Base-by-base conservation (phyloP, 2,888 invertebrate genomes). In the Deilephila porcellus region DNA sequence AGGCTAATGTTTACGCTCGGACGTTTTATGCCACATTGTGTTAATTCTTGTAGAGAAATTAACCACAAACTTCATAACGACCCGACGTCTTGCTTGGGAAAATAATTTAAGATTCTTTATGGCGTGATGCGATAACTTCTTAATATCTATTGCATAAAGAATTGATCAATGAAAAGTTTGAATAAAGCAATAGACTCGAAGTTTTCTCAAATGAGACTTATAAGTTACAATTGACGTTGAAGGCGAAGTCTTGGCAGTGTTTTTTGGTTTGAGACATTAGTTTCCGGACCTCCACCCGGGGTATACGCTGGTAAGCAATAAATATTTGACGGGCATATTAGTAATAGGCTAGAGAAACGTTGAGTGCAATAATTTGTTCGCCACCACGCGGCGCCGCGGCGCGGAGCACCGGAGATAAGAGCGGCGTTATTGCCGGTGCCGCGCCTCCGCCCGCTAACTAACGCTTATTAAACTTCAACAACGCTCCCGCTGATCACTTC, bases 401-500 rank as follows among this genome's bases (percentile, higher is more conserved):
- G 52, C 83, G 83, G 83, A 83, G 87, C 87, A 88, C 92, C 93
- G 93, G 93, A 93, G 92, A 93, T 93, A 90, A 93, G 91, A 86
- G 89, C 82, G 85, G 86, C 91, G 90, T 93, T 93, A 92, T 92
- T 92, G 92, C 91, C 88, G 86, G 85, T 86, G 83, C 86, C 84
- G 87, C 88, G 88, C 86, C 88, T 85, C 85, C 86, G 82, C 85
- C 83, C 88, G 90, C 91, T 90, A 92, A 93, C 94, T 92, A 93
- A 91, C 91, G 92, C 92, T 93, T 94, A 94, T 94, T 94, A 94
- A 94, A 94, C 93, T 94, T 92, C 89, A 92, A 93, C 93, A 92
- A 89, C 91, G 93, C 89, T 88, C 86, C 87, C 89, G 92, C 91
- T 92, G 94, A 94, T 94, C 94, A 93, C 93, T 94, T 93, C 92